Percentiles rank a stretch among this genome's conserved stretches.
Conservation (phyloP, 1,140 invertebrate species). For the Drosophila lacteicornis region DNA sequence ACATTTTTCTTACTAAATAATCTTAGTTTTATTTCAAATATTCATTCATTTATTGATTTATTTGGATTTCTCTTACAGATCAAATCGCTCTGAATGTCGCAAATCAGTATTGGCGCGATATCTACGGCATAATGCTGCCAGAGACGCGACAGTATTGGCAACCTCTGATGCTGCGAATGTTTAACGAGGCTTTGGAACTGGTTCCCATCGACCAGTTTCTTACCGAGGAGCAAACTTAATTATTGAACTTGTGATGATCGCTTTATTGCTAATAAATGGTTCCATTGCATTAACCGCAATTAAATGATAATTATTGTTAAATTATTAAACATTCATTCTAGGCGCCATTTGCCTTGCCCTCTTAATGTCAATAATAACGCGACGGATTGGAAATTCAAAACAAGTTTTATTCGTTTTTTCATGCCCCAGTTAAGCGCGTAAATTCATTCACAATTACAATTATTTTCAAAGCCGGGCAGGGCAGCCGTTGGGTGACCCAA, state of each 20-base stretch:
- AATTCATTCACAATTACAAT: conserved; percentile 31
- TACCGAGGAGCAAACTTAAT: conserved; percentile 23
- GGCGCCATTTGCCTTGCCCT: conserved; percentile 25
- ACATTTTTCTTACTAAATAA: background rate
- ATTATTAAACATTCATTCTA: conserved; percentile 18
- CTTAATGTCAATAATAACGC: conserved; percentile 1
- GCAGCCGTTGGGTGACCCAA: conserved; percentile 30
- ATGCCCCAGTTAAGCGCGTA: conserved; percentile 64
- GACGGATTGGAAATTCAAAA: conserved; percentile 22
- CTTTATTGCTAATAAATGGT: conserved; percentile 18
- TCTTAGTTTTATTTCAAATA: background rate
- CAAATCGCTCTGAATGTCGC: conserved; percentile 72
- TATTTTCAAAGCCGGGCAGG: conserved; percentile 34
- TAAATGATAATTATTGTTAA: conserved; percentile 33
- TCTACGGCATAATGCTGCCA: conserved; percentile 76
- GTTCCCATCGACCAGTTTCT: conserved; percentile 75
- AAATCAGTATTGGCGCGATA: conserved; percentile 81
- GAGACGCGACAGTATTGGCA: conserved; percentile 76
- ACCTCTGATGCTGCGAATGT: conserved; percentile 62
- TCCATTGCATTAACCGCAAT: conserved; percentile 24
- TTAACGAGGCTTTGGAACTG: conserved; percentile 66
- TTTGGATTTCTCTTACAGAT: conserved; percentile 50
- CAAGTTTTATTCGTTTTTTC: conserved; percentile 52
- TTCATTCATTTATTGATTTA: too few relatives aligned
- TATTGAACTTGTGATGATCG: conserved; percentile 33